Evolutionary conservation across 2,113 vertebrate genomes (phyloP).

Genomic region (Grammomys dolichurus): DNA sequence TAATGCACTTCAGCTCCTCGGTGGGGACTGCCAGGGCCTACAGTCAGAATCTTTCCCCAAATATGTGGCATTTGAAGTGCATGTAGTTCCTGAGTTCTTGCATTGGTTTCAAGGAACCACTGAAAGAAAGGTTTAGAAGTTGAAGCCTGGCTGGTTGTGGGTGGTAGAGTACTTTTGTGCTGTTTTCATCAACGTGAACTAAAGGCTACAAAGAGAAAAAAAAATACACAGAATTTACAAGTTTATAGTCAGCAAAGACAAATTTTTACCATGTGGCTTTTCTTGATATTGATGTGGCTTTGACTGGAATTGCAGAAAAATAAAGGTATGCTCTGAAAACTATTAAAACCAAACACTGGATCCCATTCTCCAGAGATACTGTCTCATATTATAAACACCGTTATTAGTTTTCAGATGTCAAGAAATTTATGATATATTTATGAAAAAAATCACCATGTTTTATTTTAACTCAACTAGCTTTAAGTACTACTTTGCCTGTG

Average conservation of each 20-base stretch:
- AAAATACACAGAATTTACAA: not conserved
- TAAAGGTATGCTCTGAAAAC: slow-evolving; percentile 38
- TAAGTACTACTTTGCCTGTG: not conserved
- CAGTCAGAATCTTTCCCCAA: slow-evolving; percentile 45
- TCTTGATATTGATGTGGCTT: not conserved
- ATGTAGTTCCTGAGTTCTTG: slow-evolving; percentile 28
- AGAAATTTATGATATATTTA: not conserved
- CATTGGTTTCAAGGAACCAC: not conserved
- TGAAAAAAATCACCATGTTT: not conserved
- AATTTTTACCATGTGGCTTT: not conserved
- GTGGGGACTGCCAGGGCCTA: slow-evolving; percentile 30
- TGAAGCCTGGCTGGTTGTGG: not conserved
- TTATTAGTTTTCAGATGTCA: not conserved
- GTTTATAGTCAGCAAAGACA: not conserved
- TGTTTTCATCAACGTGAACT: not conserved
- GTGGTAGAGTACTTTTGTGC: slow-evolving; percentile 3
- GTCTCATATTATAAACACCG: not conserved
- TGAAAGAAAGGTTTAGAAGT: not conserved
- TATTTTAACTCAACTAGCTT: not conserved
- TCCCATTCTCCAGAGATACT: not conserved
- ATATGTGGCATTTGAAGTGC: slow-evolving; percentile 47
- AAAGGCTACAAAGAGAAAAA: not conserved
- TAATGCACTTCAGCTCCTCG: slow-evolving; percentile 68
- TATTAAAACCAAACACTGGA: not conserved
- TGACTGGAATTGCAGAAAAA: not conserved